These are phyloP conservation scores for Apodemus speciosus DNA, from an alignment of 2,113 vertebrate species.

Conservation along the genomic window DNA sequence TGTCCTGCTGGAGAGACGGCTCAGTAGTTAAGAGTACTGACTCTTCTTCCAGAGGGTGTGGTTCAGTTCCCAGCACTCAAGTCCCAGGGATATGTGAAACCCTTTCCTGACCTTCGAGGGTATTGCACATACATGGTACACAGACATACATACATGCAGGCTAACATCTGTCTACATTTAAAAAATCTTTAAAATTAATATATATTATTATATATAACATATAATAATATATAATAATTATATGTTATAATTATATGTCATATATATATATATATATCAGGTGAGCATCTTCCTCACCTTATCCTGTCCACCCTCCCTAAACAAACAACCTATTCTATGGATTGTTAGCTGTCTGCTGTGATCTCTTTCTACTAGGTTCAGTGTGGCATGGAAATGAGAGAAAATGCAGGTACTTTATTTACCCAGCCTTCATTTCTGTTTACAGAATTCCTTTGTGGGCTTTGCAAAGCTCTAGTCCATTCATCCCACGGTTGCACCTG, in stretches of 20 bases:
- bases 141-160: neutral
- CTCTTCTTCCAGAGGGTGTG: neutral
- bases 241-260: no score
- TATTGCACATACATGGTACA: no score
- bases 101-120: neutral
- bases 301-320: neutral
- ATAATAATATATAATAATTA: no score
- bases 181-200: neutral
- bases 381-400: slow-evolving; percentile 14
- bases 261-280: neutral
- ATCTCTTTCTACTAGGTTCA: neutral
- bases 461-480: neutral
- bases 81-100: neutral
- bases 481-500: slow-evolving; percentile 18
- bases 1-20: neutral
- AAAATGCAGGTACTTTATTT: slow-evolving; percentile 35
- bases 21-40: neutral
- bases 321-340: neutral
- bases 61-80: neutral
- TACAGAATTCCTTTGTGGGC: slow-evolving; percentile 62
- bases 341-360: neutral
- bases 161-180: neutral
- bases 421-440: slow-evolving; percentile 63
- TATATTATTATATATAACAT: no score
- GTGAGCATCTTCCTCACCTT: neutral